These are phyloP conservation scores for Cydia amplana DNA, from an alignment of 1,140 invertebrate genomes.

Conservation along the genomic window DNA sequence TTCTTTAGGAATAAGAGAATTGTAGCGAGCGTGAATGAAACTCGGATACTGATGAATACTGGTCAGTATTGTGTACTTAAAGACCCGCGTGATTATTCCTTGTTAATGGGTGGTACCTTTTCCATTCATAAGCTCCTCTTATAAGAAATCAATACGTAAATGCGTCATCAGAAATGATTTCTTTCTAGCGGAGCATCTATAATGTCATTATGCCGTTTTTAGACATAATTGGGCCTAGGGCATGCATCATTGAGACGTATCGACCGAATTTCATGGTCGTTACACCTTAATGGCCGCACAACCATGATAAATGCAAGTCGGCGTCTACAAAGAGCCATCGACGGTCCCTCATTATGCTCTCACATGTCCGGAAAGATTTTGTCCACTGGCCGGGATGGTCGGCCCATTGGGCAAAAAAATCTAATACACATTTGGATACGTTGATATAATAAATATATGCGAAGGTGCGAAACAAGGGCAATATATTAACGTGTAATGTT, in stretches of 20 bases:
- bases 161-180: constrained; percentile 18
- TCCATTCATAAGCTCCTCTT: constrained; percentile 16
- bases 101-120: constrained; percentile 26
- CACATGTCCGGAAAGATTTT: constrained; percentile 45
- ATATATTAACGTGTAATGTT: constrained; percentile 29
- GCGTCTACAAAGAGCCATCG: constrained; percentile 59
- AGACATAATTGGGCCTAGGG: constrained; percentile 59
- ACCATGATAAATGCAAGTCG: constrained; percentile 60
- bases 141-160: constrained; percentile 21
- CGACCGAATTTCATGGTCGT: constrained; percentile 67
- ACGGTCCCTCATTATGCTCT: constrained; percentile 59
- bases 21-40: constrained; percentile 24
- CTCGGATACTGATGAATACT: background rate
- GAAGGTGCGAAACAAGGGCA: background rate
- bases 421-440: background rate
- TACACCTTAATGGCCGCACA: constrained; percentile 63
- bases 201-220: constrained; percentile 50
- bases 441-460: constrained; percentile 28
- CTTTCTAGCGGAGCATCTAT: constrained; percentile 36
- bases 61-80: constrained; percentile 16
- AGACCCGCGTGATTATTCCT: constrained; percentile 14
- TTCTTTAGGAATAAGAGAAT: constrained; percentile 37
- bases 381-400: constrained; percentile 46
- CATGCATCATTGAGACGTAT: constrained; percentile 57
- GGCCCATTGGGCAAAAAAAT: constrained; percentile 38